Percentiles rank a stretch among this genome's conserved stretches.
phyloP scores from a whole-genome alignment of 1,140 invertebrate species.

The Periplaneta americana region DNA sequence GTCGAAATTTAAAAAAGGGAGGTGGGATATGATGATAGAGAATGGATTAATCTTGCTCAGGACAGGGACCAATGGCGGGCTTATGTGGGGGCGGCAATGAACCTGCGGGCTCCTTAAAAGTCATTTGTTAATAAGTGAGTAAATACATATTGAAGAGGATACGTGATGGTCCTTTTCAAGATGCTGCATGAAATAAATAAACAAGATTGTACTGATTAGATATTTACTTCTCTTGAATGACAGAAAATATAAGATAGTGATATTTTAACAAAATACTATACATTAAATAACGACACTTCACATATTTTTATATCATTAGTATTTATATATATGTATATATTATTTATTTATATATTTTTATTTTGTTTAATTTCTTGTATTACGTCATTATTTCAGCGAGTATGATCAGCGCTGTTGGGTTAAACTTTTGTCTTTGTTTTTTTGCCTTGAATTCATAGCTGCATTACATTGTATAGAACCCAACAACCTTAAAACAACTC shows the following conservation, averaged over 20 bases:
- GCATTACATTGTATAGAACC: not conserved
- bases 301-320: not conserved
- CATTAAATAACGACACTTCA: not conserved
- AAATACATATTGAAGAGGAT: too few relatives aligned
- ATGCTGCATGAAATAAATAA: not conserved
- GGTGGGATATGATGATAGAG: too few relatives aligned
- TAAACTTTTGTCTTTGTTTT: not conserved
- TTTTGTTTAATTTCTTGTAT: not conserved
- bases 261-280: not conserved
- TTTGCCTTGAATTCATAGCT: not conserved
- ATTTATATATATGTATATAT: not conserved
- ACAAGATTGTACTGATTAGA: not conserved
- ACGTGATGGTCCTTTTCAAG: too few relatives aligned
- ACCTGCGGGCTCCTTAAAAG: too few relatives aligned
- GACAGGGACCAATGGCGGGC: too few relatives aligned
- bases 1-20: too few relatives aligned
- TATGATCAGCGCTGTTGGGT: not conserved
- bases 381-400: not conserved
- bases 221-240: not conserved
- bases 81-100: too few relatives aligned
- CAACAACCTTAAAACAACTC: not conserved
- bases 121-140: too few relatives aligned
- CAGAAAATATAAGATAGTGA: not conserved
- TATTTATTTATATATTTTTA: too few relatives aligned
- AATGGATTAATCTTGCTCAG: too few relatives aligned